Conservation (phyloP, 2,797 vertebrate species). For the Amblyraja radiata region DNA sequence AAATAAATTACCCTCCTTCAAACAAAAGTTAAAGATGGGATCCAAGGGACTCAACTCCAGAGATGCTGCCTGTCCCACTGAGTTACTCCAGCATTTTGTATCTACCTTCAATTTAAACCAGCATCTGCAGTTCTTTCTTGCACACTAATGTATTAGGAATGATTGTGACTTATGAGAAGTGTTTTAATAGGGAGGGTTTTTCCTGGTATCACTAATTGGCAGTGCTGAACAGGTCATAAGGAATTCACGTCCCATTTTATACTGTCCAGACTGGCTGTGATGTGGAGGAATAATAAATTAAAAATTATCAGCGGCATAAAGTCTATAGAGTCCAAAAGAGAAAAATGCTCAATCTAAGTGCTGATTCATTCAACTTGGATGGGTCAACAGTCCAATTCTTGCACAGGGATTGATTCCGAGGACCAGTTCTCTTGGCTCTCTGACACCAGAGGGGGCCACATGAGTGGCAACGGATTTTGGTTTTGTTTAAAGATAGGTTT, state of each 20-base stretch:
- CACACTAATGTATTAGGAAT: not conserved
- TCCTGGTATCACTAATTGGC: not conserved
- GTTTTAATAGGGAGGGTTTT: not conserved
- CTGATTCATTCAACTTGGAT: not conserved
- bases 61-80: too few species aligned
- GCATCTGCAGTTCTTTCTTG: too few species aligned
- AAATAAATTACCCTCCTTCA: not conserved
- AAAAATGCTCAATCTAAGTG: not conserved
- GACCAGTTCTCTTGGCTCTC: not conserved
- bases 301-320: not conserved
- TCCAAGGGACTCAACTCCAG: too few species aligned
- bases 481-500: too few species aligned
- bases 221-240: not conserved
- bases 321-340: not conserved
- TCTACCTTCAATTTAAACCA: too few species aligned
- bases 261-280: not conserved
- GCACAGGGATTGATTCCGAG: not conserved
- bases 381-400: not conserved
- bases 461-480: too few species aligned
- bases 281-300: not conserved
- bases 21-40: not conserved
- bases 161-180: too few species aligned
- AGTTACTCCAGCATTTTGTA: too few species aligned
- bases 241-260: not conserved
- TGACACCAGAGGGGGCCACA: too few species aligned